Conservation (phyloP, 2,113 vertebrate genomes). For the Haliaeetus leucogaster region DNA sequence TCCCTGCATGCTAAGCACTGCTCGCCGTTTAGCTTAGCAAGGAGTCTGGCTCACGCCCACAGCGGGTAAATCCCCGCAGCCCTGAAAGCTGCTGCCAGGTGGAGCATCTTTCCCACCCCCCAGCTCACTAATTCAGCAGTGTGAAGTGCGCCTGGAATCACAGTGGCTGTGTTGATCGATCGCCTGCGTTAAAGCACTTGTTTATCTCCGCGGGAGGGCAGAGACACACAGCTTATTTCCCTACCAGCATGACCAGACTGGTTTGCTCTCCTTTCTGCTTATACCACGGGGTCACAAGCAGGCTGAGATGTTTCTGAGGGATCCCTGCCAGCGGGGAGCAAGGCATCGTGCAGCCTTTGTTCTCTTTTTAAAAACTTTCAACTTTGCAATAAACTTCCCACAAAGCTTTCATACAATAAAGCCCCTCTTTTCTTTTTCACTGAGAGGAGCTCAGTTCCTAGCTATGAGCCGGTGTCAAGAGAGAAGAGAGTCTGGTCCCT, state of each 20-base stretch:
- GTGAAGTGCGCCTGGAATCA: background rate
- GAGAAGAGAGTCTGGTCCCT: background rate
- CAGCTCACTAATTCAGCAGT: rapidly evolving
- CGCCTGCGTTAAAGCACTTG: background rate
- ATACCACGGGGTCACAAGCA: background rate
- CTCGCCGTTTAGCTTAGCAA: rapidly evolving
- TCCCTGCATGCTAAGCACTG: background rate
- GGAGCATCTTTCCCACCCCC: background rate
- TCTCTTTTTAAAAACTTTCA: background rate
- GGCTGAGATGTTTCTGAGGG: background rate
- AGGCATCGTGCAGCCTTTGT: background rate
- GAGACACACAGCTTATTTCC: background rate
- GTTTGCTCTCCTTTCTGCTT: background rate
- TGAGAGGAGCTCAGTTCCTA: background rate
- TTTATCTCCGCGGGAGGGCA: background rate
- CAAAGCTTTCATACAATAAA: background rate
- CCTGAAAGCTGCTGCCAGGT: background rate
- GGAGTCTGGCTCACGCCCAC: background rate
- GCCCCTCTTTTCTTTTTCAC: background rate
- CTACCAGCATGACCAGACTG: background rate
- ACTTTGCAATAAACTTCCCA: background rate
- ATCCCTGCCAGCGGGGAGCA: background rate
- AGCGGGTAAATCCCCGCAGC: background rate
- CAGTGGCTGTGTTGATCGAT: background rate
- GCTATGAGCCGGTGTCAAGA: rapidly evolving